Percentiles rank a stretch among this genome's conserved stretches.
Conservation (phyloP, 2,888 invertebrate species). For the Mythimna loreyi region DNA sequence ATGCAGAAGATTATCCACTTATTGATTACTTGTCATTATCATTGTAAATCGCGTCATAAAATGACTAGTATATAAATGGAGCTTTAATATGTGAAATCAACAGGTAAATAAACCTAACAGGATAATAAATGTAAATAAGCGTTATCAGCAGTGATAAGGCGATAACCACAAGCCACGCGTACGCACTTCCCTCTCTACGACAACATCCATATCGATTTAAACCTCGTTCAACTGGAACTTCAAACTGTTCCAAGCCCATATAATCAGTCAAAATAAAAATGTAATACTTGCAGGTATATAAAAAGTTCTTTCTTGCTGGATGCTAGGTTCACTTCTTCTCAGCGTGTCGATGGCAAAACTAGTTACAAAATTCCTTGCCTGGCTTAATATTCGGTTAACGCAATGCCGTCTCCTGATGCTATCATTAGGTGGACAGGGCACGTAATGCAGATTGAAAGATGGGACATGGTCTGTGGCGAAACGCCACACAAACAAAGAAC, state of each 20-base stretch:
- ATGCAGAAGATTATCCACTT: constrained; percentile 22
- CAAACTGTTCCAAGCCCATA: background rate
- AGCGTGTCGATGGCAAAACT: too few relatives aligned
- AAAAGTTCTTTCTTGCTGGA: background rate
- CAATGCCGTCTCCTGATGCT: too few relatives aligned
- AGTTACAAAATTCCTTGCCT: too few relatives aligned
- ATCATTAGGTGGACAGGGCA: too few relatives aligned
- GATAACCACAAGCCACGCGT: constrained; percentile 60
- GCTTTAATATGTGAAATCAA: constrained; percentile 43
- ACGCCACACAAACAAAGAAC: too few relatives aligned
- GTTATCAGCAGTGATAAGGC: constrained; percentile 55
- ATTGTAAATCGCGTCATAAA: constrained; percentile 31
- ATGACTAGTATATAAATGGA: constrained; percentile 31
- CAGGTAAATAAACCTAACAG: constrained; percentile 56
- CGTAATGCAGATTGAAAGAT: too few relatives aligned
- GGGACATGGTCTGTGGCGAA: too few relatives aligned
- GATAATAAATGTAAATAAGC: constrained; percentile 58
- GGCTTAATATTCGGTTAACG: too few relatives aligned
- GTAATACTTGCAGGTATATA: background rate
- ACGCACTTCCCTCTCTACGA: constrained; percentile 33
- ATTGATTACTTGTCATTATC: constrained; percentile 23
- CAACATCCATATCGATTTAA: constrained; percentile 42
- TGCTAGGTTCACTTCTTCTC: too few relatives aligned
- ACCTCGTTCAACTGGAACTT: constrained; percentile 16
- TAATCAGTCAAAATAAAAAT: background rate